phyloP scores from a whole-genome alignment of 2,888 invertebrate genomes.

The Prosopocoilus inquinatus region DNA sequence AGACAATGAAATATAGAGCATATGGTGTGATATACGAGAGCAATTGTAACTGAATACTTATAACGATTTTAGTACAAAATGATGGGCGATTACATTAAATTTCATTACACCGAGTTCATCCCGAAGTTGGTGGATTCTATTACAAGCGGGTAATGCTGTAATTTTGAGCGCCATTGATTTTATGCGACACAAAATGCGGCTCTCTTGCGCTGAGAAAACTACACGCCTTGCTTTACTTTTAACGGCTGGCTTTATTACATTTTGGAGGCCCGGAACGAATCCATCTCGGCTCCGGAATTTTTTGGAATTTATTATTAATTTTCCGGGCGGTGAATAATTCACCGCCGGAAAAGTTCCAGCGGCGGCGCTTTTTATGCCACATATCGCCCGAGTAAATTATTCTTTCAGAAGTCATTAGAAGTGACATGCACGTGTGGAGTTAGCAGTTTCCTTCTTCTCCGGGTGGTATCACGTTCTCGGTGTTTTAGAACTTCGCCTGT shows the following conservation, averaged over 20 bases:
- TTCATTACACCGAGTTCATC: constrained; percentile 25
- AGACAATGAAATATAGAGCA: too few species aligned
- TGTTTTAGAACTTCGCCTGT: constrained; percentile 34
- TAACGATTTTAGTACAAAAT: constrained; percentile 18
- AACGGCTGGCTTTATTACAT: neutral
- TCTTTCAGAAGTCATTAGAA: constrained; percentile 34
- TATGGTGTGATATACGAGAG: too few species aligned
- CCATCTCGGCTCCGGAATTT: neutral
- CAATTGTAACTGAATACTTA: too few species aligned
- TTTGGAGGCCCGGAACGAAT: neutral
- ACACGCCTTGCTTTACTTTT: constrained; percentile 21
- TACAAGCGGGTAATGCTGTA: constrained; percentile 30
- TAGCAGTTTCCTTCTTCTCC: constrained; percentile 34
- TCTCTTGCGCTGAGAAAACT: constrained; percentile 21
- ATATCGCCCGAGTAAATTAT: constrained; percentile 26
- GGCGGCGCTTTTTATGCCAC: neutral
- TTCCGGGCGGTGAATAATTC: too few species aligned
- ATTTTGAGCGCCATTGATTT: constrained; percentile 34
- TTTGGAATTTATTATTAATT: too few species aligned
- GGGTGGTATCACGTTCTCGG: constrained; percentile 38
- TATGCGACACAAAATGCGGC: constrained; percentile 18
- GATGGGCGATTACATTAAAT: constrained; percentile 29
- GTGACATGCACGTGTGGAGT: constrained; percentile 37
- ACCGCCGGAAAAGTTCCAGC: too few species aligned
- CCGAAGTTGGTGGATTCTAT: constrained; percentile 28